Evolutionary conservation across 53 echinoderm and acorn worm genomes (phyloP), one percentile per base, ranked within the genome.

Genomic region (Actinopyga echinites): DNA sequence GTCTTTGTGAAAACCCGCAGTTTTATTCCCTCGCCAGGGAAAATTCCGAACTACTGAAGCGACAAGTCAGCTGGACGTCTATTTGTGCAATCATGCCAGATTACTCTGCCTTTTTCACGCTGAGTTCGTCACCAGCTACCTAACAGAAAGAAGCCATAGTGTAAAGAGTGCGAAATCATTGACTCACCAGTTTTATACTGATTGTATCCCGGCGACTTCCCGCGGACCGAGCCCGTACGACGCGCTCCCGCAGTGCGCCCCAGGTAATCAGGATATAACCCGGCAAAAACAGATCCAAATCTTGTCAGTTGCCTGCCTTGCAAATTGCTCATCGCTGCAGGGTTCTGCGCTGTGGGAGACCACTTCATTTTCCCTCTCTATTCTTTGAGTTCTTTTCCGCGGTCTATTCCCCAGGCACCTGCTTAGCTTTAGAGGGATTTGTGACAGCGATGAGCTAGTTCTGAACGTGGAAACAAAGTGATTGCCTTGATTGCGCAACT

Each of bases 261-360:
- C 81, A 62, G 81, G 81, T 40, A 80, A 80, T 80, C 81, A 80
- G 81, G 81, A 80, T 80, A 80, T 62, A 80, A 62, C 77, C 77
- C 77, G 56, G 77, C 77, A 80, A 80, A 59, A 61, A 80, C 60
- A 59, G 63, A 80, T 80, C 60, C 60, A 80, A 59, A 61, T 80
- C 60, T 80, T 80, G 63, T 80, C 81, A 80, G 63, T 44, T 80
- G 81, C 81, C 81, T 80, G 81, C 81, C 63, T 61, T 62, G 81
- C 26, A 80, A 80, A 80, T 80, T 80, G 81, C 63, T 59, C 81
- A 35, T 62, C 81, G 81, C 81, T 80, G 81, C 81, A 80, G 81
- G 81, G 81, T 80, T 80, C 81, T 80, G 81, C 81, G 81, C 81
- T 80, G 81, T 80, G 81, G 81, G 81, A 80, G 81, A 80, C 81